These are phyloP conservation scores for Micronycteris hirsuta DNA, from an alignment of 2,113 vertebrate genomes.

Conservation along the genomic window DNA sequence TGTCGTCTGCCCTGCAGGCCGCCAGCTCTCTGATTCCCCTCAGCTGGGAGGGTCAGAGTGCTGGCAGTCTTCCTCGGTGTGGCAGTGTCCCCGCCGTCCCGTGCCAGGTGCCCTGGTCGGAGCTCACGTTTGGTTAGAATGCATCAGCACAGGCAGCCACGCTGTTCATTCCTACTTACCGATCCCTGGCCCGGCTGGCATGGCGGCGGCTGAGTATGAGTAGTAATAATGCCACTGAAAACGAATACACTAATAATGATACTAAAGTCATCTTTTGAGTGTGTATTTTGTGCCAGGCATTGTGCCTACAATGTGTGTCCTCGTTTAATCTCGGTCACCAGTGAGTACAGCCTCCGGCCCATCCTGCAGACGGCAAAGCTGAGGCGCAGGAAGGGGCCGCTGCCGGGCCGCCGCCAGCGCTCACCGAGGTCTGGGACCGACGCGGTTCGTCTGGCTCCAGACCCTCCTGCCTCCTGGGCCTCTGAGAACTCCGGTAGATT, in stretches of 20 bases:
- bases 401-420: rapidly evolving
- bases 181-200: background rate
- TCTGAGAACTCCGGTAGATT: too few relatives aligned
- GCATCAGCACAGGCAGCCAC: rapidly evolving
- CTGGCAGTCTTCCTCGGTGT: background rate
- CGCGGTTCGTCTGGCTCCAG: background rate
- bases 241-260: background rate
- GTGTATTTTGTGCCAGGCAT: background rate
- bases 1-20: background rate
- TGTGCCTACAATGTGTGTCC: background rate
- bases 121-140: background rate
- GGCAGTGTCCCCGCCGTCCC: background rate
- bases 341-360: background rate
- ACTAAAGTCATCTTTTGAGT: background rate
- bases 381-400: background rate
- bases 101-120: too few relatives aligned
- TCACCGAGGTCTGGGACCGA: background rate
- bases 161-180: background rate
- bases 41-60: background rate
- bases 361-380: background rate
- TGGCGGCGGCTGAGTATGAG: background rate
- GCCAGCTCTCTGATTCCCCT: rapidly evolving
- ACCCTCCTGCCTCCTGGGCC: background rate
- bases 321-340: background rate
- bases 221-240: background rate